Percentiles rank a stretch among this genome's conserved stretches.
These are phyloP conservation scores for Muschampia plurimacula DNA, from an alignment of 2,888 invertebrate genomes.

Conservation along the genomic window DNA sequence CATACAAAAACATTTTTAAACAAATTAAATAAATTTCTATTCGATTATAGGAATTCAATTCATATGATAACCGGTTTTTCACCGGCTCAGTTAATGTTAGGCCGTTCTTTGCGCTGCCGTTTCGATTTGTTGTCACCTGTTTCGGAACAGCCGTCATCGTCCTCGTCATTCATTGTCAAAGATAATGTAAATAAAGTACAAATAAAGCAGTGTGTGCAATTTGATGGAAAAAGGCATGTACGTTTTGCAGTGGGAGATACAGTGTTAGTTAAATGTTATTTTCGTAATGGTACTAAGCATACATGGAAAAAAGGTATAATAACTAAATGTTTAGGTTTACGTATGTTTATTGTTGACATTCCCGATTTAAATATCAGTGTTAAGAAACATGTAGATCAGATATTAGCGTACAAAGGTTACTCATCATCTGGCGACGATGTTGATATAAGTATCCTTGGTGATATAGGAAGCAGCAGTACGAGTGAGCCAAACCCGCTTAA, in stretches of 20 bases:
- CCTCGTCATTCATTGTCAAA: background rate
- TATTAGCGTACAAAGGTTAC: slow-evolving; percentile 2
- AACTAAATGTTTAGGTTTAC: background rate
- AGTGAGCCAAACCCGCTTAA: background rate
- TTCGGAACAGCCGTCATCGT: background rate
- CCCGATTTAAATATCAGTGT: background rate
- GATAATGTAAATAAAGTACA: slow-evolving; percentile 2
- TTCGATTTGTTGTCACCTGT: background rate
- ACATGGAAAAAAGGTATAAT: background rate
- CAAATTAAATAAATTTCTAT: slow-evolving; percentile 1
- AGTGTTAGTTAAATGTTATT: slow-evolving; percentile 1
- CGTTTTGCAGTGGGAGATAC: background rate
- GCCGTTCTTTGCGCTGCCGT: slow-evolving; percentile 6
- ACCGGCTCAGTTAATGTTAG: slow-evolving; percentile 4
- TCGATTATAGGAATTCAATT: slow-evolving; percentile 3
- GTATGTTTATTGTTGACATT: background rate
- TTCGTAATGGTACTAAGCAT: background rate
- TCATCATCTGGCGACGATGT: background rate
- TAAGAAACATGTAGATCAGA: background rate
- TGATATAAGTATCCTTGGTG: background rate
- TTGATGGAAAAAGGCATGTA: background rate
- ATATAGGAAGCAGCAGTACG: background rate
- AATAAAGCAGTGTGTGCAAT: background rate
- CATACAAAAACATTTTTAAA: slow-evolving; percentile 3
- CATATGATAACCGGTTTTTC: slow-evolving; percentile 4